These are phyloP conservation scores for Pygoscelis antarcticus DNA, from an alignment of 2,113 vertebrate species.

Conservation along the genomic window DNA sequence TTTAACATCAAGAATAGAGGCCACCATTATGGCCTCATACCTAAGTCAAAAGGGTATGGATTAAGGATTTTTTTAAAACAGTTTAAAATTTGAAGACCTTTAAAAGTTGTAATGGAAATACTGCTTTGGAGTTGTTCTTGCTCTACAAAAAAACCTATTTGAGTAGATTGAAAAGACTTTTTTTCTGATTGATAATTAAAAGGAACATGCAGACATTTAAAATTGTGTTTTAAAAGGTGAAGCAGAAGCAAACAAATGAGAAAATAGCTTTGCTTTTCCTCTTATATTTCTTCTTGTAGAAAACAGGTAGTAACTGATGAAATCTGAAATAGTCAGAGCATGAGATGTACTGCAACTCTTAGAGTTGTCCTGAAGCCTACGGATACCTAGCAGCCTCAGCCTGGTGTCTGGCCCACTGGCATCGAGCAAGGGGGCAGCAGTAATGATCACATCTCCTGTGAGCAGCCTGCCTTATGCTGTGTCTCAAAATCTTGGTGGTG, in stretches of 20 bases:
- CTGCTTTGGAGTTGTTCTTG: not conserved
- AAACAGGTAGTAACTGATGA: not conserved
- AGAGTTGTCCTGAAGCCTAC: not conserved
- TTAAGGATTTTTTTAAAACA: not conserved
- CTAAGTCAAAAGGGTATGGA: not conserved
- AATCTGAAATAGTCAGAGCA: not conserved
- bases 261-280: not conserved
- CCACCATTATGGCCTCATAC: not conserved
- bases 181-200: not conserved
- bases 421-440: not conserved
- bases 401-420: not conserved
- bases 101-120: not conserved
- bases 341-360: not conserved
- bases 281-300: not conserved
- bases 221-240: not conserved
- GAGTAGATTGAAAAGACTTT: not conserved
- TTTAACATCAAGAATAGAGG: not conserved
- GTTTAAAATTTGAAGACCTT: not conserved
- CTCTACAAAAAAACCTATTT: not conserved
- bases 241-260: not conserved
- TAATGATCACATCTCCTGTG: no score
- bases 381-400: not conserved
- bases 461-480: not conserved
- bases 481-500: not conserved
- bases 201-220: not conserved